Conservation (phyloP, 2,113 vertebrate species). For the Stegastes partitus region DNA sequence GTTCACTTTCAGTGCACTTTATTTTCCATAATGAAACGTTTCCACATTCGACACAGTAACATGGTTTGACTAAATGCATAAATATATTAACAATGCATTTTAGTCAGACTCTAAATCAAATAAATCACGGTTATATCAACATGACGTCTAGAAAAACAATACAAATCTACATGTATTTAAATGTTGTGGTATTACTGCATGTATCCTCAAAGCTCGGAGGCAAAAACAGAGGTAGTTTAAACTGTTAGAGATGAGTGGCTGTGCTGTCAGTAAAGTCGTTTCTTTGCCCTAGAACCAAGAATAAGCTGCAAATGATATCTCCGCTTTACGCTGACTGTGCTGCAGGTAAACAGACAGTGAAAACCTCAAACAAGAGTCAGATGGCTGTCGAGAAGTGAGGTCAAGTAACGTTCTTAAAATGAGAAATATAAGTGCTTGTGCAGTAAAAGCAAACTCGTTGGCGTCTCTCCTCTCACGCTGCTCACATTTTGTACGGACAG, state of each 20-base stretch:
- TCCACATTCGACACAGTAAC: constrained; percentile 52
- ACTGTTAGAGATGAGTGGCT: constrained; percentile 43
- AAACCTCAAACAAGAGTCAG: constrained; percentile 18
- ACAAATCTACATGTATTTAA: constrained; percentile 53
- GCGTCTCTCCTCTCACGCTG: constrained; percentile 17
- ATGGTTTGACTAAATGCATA: constrained; percentile 59
- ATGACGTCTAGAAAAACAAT: constrained; percentile 59
- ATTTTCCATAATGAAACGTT: constrained; percentile 59
- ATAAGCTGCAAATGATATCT: constrained; percentile 14
- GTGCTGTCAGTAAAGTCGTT: constrained; percentile 22
- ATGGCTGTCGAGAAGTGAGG: constrained; percentile 9
- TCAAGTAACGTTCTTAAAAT: constrained; percentile 7
- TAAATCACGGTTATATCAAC: constrained; percentile 52
- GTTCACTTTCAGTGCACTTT: constrained; percentile 54
- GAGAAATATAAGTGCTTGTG: constrained; percentile 56
- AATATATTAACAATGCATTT: constrained; percentile 66
- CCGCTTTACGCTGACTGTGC: constrained; percentile 1
- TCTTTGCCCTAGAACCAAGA: constrained; percentile 26
- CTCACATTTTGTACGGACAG: background rate
- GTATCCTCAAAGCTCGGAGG: constrained; percentile 54
- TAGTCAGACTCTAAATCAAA: constrained; percentile 37
- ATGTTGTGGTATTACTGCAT: constrained; percentile 51
- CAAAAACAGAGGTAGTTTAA: constrained; percentile 78
- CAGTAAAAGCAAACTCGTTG: constrained; percentile 47
- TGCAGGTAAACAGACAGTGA: constrained; percentile 42